Base-by-base conservation (phyloP, 1,140 invertebrate genomes). In the Procambarus virginalis region DNA sequence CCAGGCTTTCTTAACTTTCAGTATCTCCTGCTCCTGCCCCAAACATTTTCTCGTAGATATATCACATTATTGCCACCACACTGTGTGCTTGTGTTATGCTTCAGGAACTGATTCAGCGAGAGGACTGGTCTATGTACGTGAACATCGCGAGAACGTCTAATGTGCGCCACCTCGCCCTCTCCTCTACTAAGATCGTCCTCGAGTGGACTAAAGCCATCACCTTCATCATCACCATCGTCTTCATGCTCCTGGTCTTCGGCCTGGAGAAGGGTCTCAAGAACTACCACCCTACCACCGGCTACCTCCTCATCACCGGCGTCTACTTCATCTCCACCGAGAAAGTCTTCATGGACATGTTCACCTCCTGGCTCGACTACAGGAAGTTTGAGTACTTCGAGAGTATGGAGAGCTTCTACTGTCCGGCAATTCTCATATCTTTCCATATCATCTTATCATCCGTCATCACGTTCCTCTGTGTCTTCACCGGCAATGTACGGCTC, bases 181-280 rank as follows among this genome's bases (percentile, higher is more conserved):
- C 96, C 2, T 95, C 96, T 0, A 97, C 96, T 0, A 97, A 97
- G 94, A 96, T 97, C 84, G 96, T 97, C 9, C 94, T 97, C 20
- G 96, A 97, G 94, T 97, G 96, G 96, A 97, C 96, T 9, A 97
- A 97, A 94, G 96, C 96, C 0, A 95, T 97, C 45, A 97, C 96
- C 2, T 97, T 97, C 92, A 95, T 96, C 48, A 96, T 97, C 48
- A 97, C 96, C 5, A 94, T 97, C n/a, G 96, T 96, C 2, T 97
- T 97, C 93, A 96, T 96, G 94, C 94, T 97, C 5, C 94, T 97
- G 0, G 96, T 97, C 0, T 95, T 97, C 84, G 96, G 96, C 20
- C 93, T 97, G 58, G 96, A 97, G 93, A 96, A 97, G 94, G 96
- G 96, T 1, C 93, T 97, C 58, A 95, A 97, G 86, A 94, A 97